Evolutionary conservation across 2,888 invertebrate species (phyloP), one percentile per base, ranked within the genome.

Genomic region (Blera fallax): DNA sequence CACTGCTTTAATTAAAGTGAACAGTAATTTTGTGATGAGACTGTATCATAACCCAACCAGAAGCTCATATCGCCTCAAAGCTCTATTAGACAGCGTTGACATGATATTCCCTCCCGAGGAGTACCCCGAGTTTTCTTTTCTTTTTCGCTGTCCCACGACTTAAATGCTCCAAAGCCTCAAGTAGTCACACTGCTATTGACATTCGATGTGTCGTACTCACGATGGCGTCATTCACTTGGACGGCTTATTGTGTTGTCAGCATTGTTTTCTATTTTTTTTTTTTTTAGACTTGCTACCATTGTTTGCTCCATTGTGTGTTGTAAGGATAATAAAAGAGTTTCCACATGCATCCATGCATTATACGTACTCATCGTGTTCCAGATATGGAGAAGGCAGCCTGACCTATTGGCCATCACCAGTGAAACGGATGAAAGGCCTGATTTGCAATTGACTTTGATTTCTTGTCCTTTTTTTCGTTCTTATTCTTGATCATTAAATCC

Each of bases 401-500:
- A 80, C 80, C 79, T 50, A 62, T 58, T 76, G 74, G 64, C 74
- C 79, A 74, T 65, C 48, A 62, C 32, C 37, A 8, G 65, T 40
- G 21, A 56, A 52, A 48, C 29, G 43, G 29, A 60, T 37, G 32
- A 69, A 69, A 52, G 52, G 37, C 24, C 69, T 60, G 37, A 50
- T 65, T 77, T 77, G 32, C 69, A 78, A 79, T 79, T 84, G 84
- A 84, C 84, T 79, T 84, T 84, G 84, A 84, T 79, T 45, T 79
- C 64, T 64, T 16, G 10, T 58, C 18, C 58, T 43, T n/a, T n/a
- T n/a, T n/a, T n/a, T n/a, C n/a, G n/a, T n/a, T n/a, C n/a, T 11
- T n/a, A 27, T 58, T 60, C 2, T 40, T n/a, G 48, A 64, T 56
- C 54, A 29, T 72, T 62, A 62, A 45, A 48, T 62, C 43, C 27